These are phyloP conservation scores for Tyrophagus putrescentiae DNA, from an alignment of 1,140 invertebrate species.

Conservation along the genomic window DNA sequence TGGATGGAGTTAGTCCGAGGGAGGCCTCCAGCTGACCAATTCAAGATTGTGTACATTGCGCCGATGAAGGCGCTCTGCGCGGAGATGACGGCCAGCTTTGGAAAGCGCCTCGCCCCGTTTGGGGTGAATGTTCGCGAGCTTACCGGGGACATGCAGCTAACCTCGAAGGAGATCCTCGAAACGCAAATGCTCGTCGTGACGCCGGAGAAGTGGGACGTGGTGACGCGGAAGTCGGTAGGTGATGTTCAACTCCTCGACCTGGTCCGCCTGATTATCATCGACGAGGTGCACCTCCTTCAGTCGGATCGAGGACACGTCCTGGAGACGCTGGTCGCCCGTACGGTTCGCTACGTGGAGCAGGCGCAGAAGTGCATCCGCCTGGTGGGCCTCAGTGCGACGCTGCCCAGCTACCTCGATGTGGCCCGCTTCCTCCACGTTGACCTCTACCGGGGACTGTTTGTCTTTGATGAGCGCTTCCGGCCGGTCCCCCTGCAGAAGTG, in stretches of 20 bases:
- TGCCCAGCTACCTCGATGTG: constrained; percentile 96
- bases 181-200: constrained; percentile 98
- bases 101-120: constrained; percentile 54
- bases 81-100: constrained; percentile 94
- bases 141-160: constrained; percentile 95
- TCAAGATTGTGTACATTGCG: constrained; percentile 97
- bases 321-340: constrained; percentile 88
- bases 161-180: constrained; percentile 79
- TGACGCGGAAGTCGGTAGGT: constrained; percentile 82
- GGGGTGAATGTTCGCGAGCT: constrained; percentile 76
- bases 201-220: constrained; percentile 99
- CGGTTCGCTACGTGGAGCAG: constrained; percentile 78
- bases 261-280: constrained; percentile 88
- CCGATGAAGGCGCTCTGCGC: constrained; percentile 98
- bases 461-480: constrained; percentile 88
- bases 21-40: constrained; percentile 51
- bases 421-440: constrained; percentile 86
- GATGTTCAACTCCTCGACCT: constrained; percentile 78
- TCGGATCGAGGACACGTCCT: constrained; percentile 94
- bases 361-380: constrained; percentile 94
- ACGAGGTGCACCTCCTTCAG: constrained; percentile 95
- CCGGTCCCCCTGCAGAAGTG: constrained; percentile 85
- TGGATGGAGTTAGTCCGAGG: no score
- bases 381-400: constrained; percentile 88
- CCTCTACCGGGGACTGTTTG: constrained; percentile 80